Evolutionary conservation across 2,113 vertebrate species (phyloP), one percentile per base, ranked within the genome.

Genomic region (Vanacampus margaritifer): DNA sequence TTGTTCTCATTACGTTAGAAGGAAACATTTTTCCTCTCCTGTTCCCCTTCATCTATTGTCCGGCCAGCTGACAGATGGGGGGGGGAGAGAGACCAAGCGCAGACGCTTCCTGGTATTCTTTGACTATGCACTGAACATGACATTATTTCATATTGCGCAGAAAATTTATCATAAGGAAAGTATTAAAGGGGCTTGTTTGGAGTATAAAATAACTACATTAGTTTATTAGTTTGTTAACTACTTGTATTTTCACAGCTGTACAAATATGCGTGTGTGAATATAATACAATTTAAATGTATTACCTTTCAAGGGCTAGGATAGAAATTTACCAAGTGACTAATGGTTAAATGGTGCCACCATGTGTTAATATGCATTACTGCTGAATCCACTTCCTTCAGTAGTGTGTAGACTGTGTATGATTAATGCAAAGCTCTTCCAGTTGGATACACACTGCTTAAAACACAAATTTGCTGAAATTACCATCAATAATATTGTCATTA

Each of bases 31-130:
- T 35, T 76, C 48, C 35, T 50, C 71, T 66, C 75, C 72, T 46
- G 3, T 45, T 62, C 35, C 39, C 39, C 59, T 45, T 73, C 72
- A 67, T 67, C 60, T 60, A 69, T 65, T 72, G 77, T 70, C 21
- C 13, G 28, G 7, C 51, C 81, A 80, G 79, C 83, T 82, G 86
- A 50, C 80, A 88, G 76, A 60, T 82, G 83, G 79, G 62, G 48
- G 69, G 28, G 65, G 68, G 46, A 46, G 43, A 45, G 58, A 53
- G 80, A 75, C 54, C 39, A 51, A 68, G 24, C 54, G 16, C 65
- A 64, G 67, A 68, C 61, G 45, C 63, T 78, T 74, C 72, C 81
- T 82, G 66, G 60, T 60, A 68, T 73, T 81, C 53, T 57, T 32
- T 57, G 26, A 62, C 24, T 6, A 21, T 58, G 36, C 14, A 50